Base-by-base conservation (phyloP, 2,113 vertebrate genomes). In the Mesitornis unicolor region DNA sequence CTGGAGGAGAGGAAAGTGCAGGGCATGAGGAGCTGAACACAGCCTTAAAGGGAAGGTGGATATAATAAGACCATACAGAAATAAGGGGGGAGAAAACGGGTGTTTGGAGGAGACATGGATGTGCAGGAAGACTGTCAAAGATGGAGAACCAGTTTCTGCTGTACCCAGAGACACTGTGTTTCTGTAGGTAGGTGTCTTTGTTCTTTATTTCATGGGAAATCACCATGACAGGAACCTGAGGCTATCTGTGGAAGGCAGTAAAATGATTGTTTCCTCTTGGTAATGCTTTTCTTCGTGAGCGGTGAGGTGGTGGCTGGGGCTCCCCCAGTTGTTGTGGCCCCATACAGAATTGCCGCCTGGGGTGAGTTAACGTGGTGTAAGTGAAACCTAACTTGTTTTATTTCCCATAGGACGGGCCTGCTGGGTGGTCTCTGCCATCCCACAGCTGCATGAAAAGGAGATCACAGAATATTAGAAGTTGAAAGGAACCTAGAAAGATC, bases 321-420 rank as follows among this genome's bases (percentile, higher is more conserved):
- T 83, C 7, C 24, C 16, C 1, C 0, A 3, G 17, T 60, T 11
- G 1, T 33, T 0, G 0, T 42, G 19, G 56, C 10, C 50, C 17
- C 42, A 7, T 40, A 5, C 17, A 9, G 21, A 13, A 14, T 73
- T 2, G 2, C 56, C 87, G 20, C 42, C 21, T 50, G 43, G 33
- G 20, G 21, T 93, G 29, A 0, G 3, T 89, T 84, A 56, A 75
- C 2, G 2, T 5, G 33, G 7, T 80, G 40, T 76, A 19, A 26
- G 33, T 33, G 48, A 48, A 45, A 43, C 69, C 31, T 70, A 71
- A 28, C 9, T 11, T 50, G 33, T 38, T 53, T 77, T 33, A 33
- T 68, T 59, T 87, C 42, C 29, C 0, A 0, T 33, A 42, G 6
- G 29, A 26, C 13, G 1, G 6, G 16, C 51, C 29, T 93, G 26